Base-by-base conservation (phyloP, 2,113 vertebrate species). In the Clarias batrachus region DNA sequence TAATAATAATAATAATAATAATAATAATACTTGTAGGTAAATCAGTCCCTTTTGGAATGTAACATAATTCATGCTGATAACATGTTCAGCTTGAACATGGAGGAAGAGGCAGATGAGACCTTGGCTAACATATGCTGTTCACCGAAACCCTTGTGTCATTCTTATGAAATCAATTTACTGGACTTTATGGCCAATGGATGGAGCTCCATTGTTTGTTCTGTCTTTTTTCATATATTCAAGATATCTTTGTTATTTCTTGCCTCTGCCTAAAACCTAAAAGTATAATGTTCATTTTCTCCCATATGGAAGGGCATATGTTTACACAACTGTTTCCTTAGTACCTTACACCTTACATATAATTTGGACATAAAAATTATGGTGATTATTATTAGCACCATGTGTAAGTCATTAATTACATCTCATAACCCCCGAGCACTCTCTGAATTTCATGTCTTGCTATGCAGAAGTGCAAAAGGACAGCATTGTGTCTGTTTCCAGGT, bases 31-130 rank as follows among this genome's bases (percentile, higher is more conserved):
- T 52, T 78, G 37, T 83, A 82, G 30, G 52, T 81, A 25, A 76
- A 89, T 84, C 85, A 85, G 87, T 78, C 12, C 30, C 88, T 73
- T 89, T 68, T 68, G 78, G 87, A 91, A 89, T 91, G 88, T 91
- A 90, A 82, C 25, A 33, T 81, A 73, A 78, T 81, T 30, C 12
- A 23, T 73, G 78, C 57, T 81, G 41, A 74, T 83, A 77, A 48
- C 48, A 68, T 82, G 33, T 37, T 37, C 33, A 37, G 33, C 33
- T 37, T 37, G 33, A 70, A 81, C 59, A 59, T 0, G 66, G 59
- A 80, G 63, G 23, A 84, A 71, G 56, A 62, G 63, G n/a, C 63
- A 5, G 19, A 23, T 59, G 11, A 37, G 23, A 76, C 62, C 68
- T 60, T 80, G 37, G 79, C 14, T 70, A 2, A 79, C 25, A 41